These are phyloP conservation scores for Cancer borealis DNA, from an alignment of 2,888 invertebrate genomes.

Conservation along the genomic window DNA sequence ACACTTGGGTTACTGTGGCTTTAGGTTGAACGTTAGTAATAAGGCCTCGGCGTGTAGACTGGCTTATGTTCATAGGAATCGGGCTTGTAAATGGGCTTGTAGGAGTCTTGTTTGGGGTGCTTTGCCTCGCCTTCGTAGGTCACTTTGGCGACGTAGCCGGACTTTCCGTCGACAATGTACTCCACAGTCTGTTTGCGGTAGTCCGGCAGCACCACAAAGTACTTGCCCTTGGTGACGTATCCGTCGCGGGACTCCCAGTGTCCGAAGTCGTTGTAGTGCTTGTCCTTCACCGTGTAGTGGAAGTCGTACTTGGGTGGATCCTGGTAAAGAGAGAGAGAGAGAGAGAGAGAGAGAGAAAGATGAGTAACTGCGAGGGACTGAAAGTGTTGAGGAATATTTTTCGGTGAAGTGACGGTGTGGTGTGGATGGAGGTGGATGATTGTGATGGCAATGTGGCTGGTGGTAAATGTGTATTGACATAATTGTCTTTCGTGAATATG, in stretches of 20 bases:
- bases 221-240: constrained; percentile 61
- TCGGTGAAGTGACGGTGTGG: background rate
- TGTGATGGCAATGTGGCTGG: no score
- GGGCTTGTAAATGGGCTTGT: background rate
- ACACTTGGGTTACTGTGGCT: background rate
- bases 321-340: constrained; percentile 5
- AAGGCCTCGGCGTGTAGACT: background rate
- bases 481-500: no score
- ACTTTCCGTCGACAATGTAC: constrained; percentile 67
- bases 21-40: background rate
- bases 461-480: no score
- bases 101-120: background rate
- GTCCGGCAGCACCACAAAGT: constrained; percentile 69
- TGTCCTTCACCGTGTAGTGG: constrained; percentile 68
- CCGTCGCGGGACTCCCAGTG: constrained; percentile 69
- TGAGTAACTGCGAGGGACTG: background rate
- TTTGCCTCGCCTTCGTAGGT: constrained; percentile 44
- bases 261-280: constrained; percentile 67
- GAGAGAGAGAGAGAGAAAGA: background rate
- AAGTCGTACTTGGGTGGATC: constrained; percentile 68
- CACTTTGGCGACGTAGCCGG: constrained; percentile 68
- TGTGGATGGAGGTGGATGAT: background rate
- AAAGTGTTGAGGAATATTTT: background rate
- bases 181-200: constrained; percentile 67
- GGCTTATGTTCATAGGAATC: background rate